Base-by-base conservation (phyloP, 2,113 vertebrate species). In the Alexandromys fortis region DNA sequence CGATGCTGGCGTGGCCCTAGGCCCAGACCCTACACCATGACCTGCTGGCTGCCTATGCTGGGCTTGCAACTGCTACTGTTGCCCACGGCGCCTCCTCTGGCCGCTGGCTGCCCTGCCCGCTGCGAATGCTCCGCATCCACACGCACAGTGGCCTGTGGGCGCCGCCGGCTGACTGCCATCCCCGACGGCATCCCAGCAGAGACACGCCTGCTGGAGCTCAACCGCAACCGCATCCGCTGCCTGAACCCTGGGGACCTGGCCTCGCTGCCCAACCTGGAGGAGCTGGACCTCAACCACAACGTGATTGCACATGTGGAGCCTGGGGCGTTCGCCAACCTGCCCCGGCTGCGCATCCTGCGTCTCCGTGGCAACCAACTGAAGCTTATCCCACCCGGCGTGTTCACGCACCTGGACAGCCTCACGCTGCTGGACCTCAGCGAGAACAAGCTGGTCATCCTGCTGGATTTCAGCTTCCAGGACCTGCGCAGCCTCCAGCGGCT, bases 391-490 rank as follows among this genome's bases (percentile, higher is more conserved):
- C 99, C 99, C 0, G 99, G 99, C 0, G 99, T 99, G 90, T 99
- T 99, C 98, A 99, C 99, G 14, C 99, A 98, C 96, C 99, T 99
- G 70, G 98, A 98, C 98, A 99, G 99, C 98, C 98, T 99, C 87
- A 99, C 99, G 0, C 98, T 99, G 52, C 96, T 99, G 98, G 99
- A 99, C 98, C 98, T 99, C 73, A 99, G 99, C 16, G 99, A 99
- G 97, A 99, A 99, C 98, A 99, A 99, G 93, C 98, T 99, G 12
- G 99, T 99, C 78, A 99, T 99, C 98, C 98, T 99, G 91, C 98
- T 99, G 96, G 99, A 99, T 98, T 99, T 99, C 97, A 99, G 99
- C 79, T 99, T 99, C 97, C 99, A 99, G 98, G 99, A 99, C 94
- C 98, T 99, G 91, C 98, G 96, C 65, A 99, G 98, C 98, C 98